phyloP scores from a whole-genome alignment of 1,140 invertebrate genomes.

The Babylonia areolata region DNA sequence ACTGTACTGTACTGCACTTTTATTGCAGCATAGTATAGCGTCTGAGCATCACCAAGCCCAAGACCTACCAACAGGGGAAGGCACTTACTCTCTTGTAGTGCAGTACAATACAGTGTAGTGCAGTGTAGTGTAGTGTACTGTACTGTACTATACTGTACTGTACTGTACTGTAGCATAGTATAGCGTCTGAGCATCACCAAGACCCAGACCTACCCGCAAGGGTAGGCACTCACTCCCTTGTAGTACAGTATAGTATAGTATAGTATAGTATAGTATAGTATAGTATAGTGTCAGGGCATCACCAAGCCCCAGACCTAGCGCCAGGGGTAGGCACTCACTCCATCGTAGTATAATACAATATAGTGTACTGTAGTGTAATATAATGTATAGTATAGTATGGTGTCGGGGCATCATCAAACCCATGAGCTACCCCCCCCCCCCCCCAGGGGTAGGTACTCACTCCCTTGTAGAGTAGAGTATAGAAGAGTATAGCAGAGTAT shows the following conservation, averaged over 20 bases:
- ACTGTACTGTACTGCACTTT: constrained; percentile 31
- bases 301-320: too few relatives aligned
- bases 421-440: too few relatives aligned
- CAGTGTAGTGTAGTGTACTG: constrained; percentile 34
- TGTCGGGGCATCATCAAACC: too few relatives aligned
- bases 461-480: too few relatives aligned
- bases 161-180: constrained; percentile 33
- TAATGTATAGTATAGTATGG: neutral
- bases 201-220: too few relatives aligned
- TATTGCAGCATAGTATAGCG: constrained; percentile 31
- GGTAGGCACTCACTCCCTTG: constrained; percentile 20
- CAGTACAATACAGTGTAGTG: constrained; percentile 35
- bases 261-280: constrained; percentile 31
- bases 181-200: constrained; percentile 36
- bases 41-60: too few relatives aligned
- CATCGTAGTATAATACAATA: constrained; percentile 8
- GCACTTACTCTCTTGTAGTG: too few relatives aligned
- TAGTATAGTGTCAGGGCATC: too few relatives aligned
- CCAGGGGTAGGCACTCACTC: too few relatives aligned
- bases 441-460: too few relatives aligned
- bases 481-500: too few relatives aligned
- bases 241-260: constrained; percentile 37
- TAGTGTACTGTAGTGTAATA: neutral
- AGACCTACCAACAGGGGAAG: too few relatives aligned
- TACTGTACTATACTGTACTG: constrained; percentile 27